Evolutionary conservation across 2,888 invertebrate genomes (phyloP).

Genomic region (Bedellia somnulentella): DNA sequence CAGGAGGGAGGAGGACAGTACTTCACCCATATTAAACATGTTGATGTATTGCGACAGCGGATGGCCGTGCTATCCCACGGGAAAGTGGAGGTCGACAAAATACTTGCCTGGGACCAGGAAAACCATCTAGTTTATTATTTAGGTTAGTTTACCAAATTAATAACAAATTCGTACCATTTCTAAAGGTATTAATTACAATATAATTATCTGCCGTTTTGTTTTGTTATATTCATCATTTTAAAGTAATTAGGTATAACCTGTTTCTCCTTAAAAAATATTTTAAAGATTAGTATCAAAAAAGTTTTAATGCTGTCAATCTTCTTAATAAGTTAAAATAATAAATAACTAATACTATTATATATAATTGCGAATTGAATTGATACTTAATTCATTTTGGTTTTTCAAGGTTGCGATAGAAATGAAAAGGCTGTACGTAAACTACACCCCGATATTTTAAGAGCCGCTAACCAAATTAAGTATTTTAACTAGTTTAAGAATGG

Average conservation of each 20-base stretch:
- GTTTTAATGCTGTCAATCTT: too few species aligned
- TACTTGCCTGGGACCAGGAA: constrained; percentile 82
- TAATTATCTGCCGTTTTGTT: too few species aligned
- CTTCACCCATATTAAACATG: constrained; percentile 87
- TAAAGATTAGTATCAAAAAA: too few species aligned
- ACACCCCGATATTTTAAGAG: constrained; percentile 40
- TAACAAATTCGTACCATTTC: not conserved
- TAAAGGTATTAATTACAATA: too few species aligned
- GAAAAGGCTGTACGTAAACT: constrained; percentile 33
- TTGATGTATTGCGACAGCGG: constrained; percentile 78
- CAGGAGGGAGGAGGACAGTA: constrained; percentile 83
- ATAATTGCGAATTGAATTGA: too few species aligned
- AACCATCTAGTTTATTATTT: constrained; percentile 79
- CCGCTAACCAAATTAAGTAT: constrained; percentile 52
- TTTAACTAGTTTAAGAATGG: too few species aligned
- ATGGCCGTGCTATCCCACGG: constrained; percentile 86
- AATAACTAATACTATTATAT: too few species aligned
- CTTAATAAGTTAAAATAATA: too few species aligned
- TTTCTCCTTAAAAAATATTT: too few species aligned
- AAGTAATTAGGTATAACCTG: too few species aligned
- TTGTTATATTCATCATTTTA: too few species aligned
- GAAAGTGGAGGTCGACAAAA: constrained; percentile 79
- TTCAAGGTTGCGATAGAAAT: constrained; percentile 46
- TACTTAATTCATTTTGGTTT: too few species aligned
- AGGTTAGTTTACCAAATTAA: constrained; percentile 39